These are phyloP conservation scores for Lysandra coridon DNA, from an alignment of 2,888 invertebrate species.

Conservation along the genomic window DNA sequence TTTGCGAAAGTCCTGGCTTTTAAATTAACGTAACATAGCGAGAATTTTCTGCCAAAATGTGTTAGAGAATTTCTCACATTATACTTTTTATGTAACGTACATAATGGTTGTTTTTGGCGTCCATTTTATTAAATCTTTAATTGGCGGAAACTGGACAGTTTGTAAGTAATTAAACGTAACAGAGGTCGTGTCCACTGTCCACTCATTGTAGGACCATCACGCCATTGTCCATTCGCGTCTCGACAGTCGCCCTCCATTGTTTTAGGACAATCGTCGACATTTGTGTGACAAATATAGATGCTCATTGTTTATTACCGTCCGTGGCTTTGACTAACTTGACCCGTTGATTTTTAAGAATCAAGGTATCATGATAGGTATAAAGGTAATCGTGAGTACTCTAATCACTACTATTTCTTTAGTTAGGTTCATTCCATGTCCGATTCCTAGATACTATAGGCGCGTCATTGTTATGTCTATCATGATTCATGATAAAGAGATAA, in stretches of 20 bases:
- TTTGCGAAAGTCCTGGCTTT: background rate
- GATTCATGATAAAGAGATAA: no score
- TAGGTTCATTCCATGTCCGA: background rate
- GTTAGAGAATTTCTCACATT: conserved; percentile 1
- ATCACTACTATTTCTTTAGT: background rate
- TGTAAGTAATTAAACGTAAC: conserved; percentile 26
- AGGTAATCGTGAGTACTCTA: background rate
- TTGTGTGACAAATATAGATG: conserved; percentile 26
- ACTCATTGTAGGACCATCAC: conserved; percentile 33
- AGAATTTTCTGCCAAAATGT: background rate
- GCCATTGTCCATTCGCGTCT: conserved; percentile 35
- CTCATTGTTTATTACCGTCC: conserved; percentile 9
- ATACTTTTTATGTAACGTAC: conserved; percentile 9
- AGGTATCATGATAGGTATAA: background rate
- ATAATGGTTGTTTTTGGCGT: background rate
- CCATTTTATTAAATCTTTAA: conserved; percentile 27
- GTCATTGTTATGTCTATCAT: no score
- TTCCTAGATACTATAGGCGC: background rate
- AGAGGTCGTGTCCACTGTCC: conserved; percentile 24
- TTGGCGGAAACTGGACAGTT: conserved; percentile 24
- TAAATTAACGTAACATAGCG: background rate
- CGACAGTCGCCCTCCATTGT: conserved; percentile 39
- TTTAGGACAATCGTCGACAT: conserved; percentile 28
- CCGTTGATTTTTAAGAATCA: background rate
- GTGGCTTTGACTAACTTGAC: background rate